phyloP scores from a whole-genome alignment of 2,113 vertebrate genomes.

The Haemorhous mexicanus region DNA sequence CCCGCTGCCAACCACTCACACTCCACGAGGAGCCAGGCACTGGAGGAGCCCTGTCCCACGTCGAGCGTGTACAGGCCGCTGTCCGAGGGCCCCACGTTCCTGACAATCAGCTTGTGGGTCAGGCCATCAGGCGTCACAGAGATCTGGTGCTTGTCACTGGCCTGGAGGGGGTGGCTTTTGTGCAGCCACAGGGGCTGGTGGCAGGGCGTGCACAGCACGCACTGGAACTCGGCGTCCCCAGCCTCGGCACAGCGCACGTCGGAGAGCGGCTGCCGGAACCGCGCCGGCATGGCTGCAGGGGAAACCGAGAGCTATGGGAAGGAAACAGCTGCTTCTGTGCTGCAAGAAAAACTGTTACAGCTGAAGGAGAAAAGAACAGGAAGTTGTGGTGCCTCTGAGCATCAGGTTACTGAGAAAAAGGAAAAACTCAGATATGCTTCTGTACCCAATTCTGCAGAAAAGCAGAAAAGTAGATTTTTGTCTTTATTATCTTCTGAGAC shows the following conservation, averaged over 20 bases:
- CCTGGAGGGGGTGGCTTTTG: slow-evolving; percentile 64
- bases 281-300: slow-evolving; percentile 72
- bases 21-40: slow-evolving; percentile 83
- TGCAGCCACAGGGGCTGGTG: slow-evolving; percentile 74
- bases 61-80: slow-evolving; percentile 80
- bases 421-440: background rate
- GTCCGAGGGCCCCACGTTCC: slow-evolving; percentile 66
- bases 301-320: background rate
- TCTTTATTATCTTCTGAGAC: background rate
- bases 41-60: slow-evolving; percentile 73
- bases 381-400: background rate
- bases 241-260: slow-evolving; percentile 71
- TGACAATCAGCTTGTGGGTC: slow-evolving; percentile 79
- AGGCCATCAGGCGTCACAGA: slow-evolving; percentile 75
- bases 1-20: slow-evolving; percentile 62
- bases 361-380: background rate
- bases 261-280: slow-evolving; percentile 71
- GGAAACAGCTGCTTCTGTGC: background rate
- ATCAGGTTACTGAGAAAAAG: background rate
- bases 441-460: background rate
- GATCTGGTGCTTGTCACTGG: slow-evolving; percentile 73
- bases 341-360: background rate
- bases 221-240: slow-evolving; percentile 75
- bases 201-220: slow-evolving; percentile 73
- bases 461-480: background rate